A percentile compares a stretch with the other conserved stretches of the same genome.
Conservation (phyloP, 2,888 invertebrate genomes). For the Lymantria monacha region DNA sequence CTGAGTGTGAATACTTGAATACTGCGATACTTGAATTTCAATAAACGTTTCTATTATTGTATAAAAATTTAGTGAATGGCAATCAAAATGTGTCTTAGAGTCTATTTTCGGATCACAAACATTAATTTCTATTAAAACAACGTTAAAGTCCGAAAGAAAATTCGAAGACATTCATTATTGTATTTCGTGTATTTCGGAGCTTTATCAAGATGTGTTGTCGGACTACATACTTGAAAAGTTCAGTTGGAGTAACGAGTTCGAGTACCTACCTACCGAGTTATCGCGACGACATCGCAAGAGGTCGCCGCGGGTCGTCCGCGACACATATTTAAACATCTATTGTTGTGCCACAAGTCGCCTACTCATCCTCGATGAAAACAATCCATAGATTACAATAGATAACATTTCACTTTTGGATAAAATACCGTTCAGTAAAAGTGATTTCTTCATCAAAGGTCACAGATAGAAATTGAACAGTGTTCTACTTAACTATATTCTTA, state of each 20-base stretch:
- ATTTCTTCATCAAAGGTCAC: conserved; percentile 51
- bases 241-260: conserved; percentile 9
- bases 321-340: conserved; percentile 24
- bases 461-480: conserved; percentile 38
- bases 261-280: conserved; percentile 2
- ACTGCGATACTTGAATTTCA: no score
- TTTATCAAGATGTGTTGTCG: conserved; percentile 9
- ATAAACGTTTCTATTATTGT: no score
- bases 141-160: not conserved
- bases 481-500: conserved; percentile 29
- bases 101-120: no score
- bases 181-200: not conserved
- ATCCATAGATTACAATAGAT: conserved; percentile 34
- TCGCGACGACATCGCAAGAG: conserved; percentile 19
- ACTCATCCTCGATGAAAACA: conserved; percentile 68
- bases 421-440: conserved; percentile 54
- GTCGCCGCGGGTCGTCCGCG: conserved; percentile 16
- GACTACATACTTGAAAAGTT: conserved; percentile 20
- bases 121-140: no score
- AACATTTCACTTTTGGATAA: conserved; percentile 61
- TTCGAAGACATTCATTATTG: conserved; percentile 3
- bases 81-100: no score
- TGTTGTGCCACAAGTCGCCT: conserved; percentile 32
- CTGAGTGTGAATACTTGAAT: no score
- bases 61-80: no score